A percentile compares a stretch with the other conserved stretches of the same genome.
Conservation (phyloP, 2,113 vertebrate species). For the Hiodon tergisus region DNA sequence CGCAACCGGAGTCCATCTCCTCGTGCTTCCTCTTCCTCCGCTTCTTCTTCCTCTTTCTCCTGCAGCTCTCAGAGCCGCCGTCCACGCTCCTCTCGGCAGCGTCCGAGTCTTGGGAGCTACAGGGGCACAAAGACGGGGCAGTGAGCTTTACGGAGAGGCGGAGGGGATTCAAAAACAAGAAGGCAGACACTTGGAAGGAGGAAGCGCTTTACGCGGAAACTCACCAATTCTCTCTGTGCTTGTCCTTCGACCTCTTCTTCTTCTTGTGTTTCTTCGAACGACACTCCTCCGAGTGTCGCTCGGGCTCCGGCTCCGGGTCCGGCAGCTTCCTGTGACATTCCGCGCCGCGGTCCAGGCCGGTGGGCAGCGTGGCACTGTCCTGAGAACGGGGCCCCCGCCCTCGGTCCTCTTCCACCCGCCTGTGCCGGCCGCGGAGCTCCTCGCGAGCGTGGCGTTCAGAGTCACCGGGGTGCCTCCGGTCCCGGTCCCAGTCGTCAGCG, state of each 20-base stretch:
- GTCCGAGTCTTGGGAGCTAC: conserved; percentile 61
- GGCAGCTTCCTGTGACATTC: conserved; percentile 45
- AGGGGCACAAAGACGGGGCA: conserved; percentile 29
- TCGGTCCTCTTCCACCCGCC: conserved; percentile 42
- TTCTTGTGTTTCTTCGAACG: conserved; percentile 77
- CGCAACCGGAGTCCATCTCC: conserved; percentile 45
- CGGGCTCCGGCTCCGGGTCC: conserved; percentile 30
- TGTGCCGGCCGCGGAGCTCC: conserved; percentile 39
- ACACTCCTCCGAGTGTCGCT: conserved; percentile 46
- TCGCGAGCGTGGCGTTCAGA: conserved; percentile 42
- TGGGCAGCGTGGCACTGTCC: conserved; percentile 25
- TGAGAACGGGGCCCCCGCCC: conserved; percentile 36
- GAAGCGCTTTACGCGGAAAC: conserved; percentile 9
- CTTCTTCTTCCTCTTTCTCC: conserved; percentile 80
- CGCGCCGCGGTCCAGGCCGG: conserved; percentile 26
- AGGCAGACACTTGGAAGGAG: neutral
- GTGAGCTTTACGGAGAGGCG: neutral
- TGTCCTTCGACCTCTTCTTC: conserved; percentile 86
- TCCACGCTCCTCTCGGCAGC: conserved; percentile 57
- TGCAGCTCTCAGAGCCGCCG: conserved; percentile 64
- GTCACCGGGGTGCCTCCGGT: conserved; percentile 44
- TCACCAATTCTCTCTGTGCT: conserved; percentile 72
- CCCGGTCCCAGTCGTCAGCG: conserved; percentile 29
- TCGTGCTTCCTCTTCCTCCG: conserved; percentile 69
- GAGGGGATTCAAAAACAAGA: neutral